These are phyloP conservation scores for Lipophrys pholis DNA, from an alignment of 2,113 vertebrate species.

Conservation along the genomic window DNA sequence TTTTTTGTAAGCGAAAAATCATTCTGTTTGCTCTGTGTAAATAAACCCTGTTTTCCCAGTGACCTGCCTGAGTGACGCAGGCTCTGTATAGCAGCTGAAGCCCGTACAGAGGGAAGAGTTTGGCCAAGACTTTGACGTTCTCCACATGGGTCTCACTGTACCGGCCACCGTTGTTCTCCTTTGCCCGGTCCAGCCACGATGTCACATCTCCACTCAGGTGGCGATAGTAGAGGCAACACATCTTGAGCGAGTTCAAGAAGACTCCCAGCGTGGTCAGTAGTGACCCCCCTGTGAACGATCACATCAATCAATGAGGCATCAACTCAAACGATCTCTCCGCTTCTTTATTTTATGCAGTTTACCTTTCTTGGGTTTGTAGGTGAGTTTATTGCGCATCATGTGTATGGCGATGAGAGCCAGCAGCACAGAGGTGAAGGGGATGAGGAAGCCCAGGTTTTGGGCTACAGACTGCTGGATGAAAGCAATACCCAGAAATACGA, in stretches of 20 bases:
- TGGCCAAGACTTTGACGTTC: constrained; percentile 85
- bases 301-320: neutral
- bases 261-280: constrained; percentile 84
- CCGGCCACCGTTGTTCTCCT: constrained; percentile 86
- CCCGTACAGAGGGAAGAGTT: constrained; percentile 88
- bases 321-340: no score
- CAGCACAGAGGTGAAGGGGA: constrained; percentile 89
- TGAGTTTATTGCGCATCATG: constrained; percentile 89
- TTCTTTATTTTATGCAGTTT: neutral
- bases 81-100: constrained; percentile 90
- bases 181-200: constrained; percentile 88
- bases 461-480: constrained; percentile 90
- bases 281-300: constrained; percentile 73
- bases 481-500: constrained; percentile 92
- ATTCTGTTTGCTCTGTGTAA: no score
- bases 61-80: constrained; percentile 88
- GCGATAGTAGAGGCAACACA: constrained; percentile 72
- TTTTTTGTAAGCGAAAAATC: no score
- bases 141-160: constrained; percentile 89
- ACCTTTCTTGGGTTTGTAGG: constrained; percentile 90
- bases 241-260: constrained; percentile 84
- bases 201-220: constrained; percentile 70
- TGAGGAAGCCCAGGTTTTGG: constrained; percentile 89
- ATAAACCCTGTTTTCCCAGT: neutral
- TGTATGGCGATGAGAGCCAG: constrained; percentile 88